Evolutionary conservation across 2,797 vertebrate species (phyloP).

Genomic region (Thaleichthys pacificus): DNA sequence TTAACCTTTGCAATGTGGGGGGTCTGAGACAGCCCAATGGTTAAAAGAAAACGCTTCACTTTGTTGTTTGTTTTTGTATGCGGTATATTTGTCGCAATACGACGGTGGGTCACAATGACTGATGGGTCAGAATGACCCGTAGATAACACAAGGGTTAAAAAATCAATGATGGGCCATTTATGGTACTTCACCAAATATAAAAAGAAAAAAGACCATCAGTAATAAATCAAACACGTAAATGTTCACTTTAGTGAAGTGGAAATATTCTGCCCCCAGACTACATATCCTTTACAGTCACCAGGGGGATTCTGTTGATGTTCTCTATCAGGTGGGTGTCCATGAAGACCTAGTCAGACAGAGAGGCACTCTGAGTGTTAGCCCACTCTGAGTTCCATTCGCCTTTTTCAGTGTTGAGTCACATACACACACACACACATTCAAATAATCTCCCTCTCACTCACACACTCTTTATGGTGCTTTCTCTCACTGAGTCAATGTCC

Average conservation of each 20-base stretch:
- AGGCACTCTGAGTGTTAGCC: constrained; percentile 47
- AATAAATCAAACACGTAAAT: background rate
- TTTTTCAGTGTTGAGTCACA: constrained; percentile 60
- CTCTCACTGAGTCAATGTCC: background rate
- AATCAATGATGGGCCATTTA: no score
- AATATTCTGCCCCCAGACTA: background rate
- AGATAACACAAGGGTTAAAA: no score
- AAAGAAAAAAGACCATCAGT: background rate
- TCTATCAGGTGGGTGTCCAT: constrained; percentile 38
- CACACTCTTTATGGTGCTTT: background rate
- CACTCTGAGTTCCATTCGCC: constrained; percentile 64
- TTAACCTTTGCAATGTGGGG: no score
- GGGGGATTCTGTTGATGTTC: constrained; percentile 67
- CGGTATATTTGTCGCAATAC: no score
- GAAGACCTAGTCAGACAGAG: constrained; percentile 60
- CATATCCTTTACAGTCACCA: constrained; percentile 38
- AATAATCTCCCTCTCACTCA: background rate
- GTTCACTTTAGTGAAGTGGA: background rate
- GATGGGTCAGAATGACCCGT: no score
- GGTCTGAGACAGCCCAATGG: no score
- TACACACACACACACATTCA: constrained; percentile 2
- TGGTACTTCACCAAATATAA: no score
- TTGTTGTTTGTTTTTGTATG: no score
- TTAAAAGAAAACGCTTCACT: no score
- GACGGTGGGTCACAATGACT: no score